Evolutionary conservation across 2,888 invertebrate species (phyloP).

Genomic region (Polymixis flavicincta): DNA sequence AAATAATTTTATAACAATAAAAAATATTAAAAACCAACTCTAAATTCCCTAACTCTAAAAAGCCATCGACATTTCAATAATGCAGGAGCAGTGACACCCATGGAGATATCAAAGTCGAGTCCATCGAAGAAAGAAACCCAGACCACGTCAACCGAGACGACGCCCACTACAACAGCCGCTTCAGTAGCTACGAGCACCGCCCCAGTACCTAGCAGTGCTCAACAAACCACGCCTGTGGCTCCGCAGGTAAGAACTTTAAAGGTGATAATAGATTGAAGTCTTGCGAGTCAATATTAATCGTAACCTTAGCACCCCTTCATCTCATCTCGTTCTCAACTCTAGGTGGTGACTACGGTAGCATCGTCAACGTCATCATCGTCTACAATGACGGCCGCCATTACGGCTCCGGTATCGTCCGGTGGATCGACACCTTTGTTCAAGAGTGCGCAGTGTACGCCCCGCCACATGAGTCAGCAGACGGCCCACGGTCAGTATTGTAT

Average conservation of each 20-base stretch:
- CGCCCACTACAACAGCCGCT: constrained; percentile 42
- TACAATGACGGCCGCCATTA: constrained; percentile 73
- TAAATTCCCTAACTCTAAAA: too few species aligned
- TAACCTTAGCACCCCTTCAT: neutral
- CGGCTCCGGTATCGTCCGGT: constrained; percentile 71
- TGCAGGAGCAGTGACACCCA: constrained; percentile 62
- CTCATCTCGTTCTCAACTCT: neutral
- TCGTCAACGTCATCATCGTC: constrained; percentile 76
- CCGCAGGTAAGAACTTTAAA: constrained; percentile 74
- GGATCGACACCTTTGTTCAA: constrained; percentile 76
- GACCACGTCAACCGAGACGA: constrained; percentile 38
- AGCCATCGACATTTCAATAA: neutral
- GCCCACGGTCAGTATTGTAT: constrained; percentile 74
- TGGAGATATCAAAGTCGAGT: constrained; percentile 67
- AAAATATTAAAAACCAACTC: too few species aligned
- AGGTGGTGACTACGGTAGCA: constrained; percentile 82
- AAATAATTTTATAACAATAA: too few species aligned
- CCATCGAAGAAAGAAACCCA: constrained; percentile 64
- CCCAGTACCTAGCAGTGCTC: constrained; percentile 74
- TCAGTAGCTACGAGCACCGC: constrained; percentile 54
- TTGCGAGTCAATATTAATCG: neutral
- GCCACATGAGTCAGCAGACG: constrained; percentile 80
- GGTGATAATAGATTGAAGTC: neutral
- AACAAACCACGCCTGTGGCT: constrained; percentile 73
- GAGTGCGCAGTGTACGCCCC: constrained; percentile 73